A percentile compares a stretch with the other conserved stretches of the same genome.
phyloP scores from a whole-genome alignment of 2,888 invertebrate genomes.

The Erannis defoliaria region DNA sequence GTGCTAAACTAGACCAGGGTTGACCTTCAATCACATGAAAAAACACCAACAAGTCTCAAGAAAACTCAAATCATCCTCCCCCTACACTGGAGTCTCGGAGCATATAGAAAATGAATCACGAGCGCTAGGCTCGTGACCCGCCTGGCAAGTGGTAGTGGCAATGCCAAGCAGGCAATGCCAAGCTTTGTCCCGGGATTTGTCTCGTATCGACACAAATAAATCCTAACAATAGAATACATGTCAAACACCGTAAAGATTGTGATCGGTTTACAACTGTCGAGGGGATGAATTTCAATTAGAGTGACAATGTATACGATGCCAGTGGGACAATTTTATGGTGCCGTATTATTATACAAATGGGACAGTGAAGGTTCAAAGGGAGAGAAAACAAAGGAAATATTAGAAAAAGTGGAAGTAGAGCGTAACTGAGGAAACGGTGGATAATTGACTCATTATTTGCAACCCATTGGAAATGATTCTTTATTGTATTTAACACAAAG shows the following conservation, averaged over 20 bases:
- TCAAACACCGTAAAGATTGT: constrained; percentile 34
- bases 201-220: constrained; percentile 49
- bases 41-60: background rate
- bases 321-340: constrained; percentile 16
- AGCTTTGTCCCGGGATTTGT: constrained; percentile 35
- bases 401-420: constrained; percentile 16
- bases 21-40: too few relatives aligned
- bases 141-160: constrained; percentile 49
- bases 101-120: constrained; percentile 51
- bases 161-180: constrained; percentile 13
- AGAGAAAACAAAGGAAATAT: constrained; percentile 16
- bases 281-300: constrained; percentile 37
- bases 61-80: constrained; percentile 6
- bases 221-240: constrained; percentile 36
- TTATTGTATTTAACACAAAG: too few relatives aligned
- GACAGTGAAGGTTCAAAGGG: constrained; percentile 15
- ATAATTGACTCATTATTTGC: constrained; percentile 7
- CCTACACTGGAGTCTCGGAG: constrained; percentile 25
- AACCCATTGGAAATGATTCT: background rate
- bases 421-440: background rate
- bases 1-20: too few relatives aligned
- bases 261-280: constrained; percentile 27
- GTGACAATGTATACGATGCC: constrained; percentile 15
- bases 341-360: constrained; percentile 11
- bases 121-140: constrained; percentile 60